phyloP scores from a whole-genome alignment of 2,113 vertebrate genomes.

The Lampris megalopsis region DNA sequence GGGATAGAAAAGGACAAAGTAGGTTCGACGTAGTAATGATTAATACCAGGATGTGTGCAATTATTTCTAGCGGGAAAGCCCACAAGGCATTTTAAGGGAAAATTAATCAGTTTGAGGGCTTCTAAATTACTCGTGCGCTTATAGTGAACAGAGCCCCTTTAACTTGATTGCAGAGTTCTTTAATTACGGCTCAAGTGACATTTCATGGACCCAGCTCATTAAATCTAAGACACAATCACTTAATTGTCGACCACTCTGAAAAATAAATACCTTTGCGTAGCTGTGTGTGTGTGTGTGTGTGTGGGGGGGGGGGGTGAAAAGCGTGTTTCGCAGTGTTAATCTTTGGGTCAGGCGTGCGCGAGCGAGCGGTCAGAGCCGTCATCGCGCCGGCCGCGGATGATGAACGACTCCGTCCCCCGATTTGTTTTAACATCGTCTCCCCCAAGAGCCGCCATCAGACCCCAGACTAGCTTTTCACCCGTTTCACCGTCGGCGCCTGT shows the following conservation, averaged over 20 bases:
- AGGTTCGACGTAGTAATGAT: not conserved
- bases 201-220: slow-evolving; percentile 11
- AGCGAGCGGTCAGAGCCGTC: slow-evolving; percentile 42
- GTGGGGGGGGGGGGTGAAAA: slow-evolving; percentile 8
- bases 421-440: slow-evolving; percentile 61
- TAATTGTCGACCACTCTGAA: slow-evolving; percentile 27
- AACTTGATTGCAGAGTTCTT: slow-evolving; percentile 39
- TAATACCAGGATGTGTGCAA: slow-evolving; percentile 5
- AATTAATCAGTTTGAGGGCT: slow-evolving; percentile 35
- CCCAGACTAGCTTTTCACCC: slow-evolving; percentile 38
- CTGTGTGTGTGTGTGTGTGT: not conserved
- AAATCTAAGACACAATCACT: slow-evolving; percentile 14
- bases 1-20: slow-evolving; percentile 1
- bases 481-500: slow-evolving; percentile 16
- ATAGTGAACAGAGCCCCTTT: not conserved
- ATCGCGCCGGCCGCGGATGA: slow-evolving; percentile 59
- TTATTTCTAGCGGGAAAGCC: slow-evolving; percentile 26
- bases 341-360: slow-evolving; percentile 25
- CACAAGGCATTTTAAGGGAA: slow-evolving; percentile 10
- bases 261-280: slow-evolving; percentile 39
- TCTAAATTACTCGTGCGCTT: slow-evolving; percentile 4
- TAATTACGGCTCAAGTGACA: slow-evolving; percentile 3
- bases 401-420: slow-evolving; percentile 55
- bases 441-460: not conserved
- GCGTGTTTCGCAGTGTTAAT: slow-evolving; percentile 21